Conservation (phyloP, 2,113 vertebrate genomes). For the Pitta sordida region DNA sequence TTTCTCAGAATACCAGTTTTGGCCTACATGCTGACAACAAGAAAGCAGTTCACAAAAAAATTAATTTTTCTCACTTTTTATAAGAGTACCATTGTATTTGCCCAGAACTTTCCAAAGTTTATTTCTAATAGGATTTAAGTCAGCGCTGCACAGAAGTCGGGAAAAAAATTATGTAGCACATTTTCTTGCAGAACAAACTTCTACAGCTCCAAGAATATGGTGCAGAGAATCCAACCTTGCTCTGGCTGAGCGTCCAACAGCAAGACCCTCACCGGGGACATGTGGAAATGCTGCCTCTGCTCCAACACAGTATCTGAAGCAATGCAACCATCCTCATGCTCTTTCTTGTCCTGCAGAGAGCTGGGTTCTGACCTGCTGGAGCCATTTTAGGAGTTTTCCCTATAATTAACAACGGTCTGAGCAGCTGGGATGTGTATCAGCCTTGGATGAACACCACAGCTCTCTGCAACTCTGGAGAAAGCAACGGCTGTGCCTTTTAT, state of each 20-base stretch:
- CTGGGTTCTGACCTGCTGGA: not conserved
- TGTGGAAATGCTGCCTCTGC: not conserved
- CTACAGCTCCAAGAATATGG: not conserved
- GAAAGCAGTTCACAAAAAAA: not conserved
- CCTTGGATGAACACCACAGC: conserved; percentile 11
- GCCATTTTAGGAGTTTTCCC: not conserved
- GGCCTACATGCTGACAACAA: not conserved
- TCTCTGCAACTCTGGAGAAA: not conserved
- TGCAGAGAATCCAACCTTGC: not conserved
- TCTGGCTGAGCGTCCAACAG: not conserved
- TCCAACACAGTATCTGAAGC: not conserved
- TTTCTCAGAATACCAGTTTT: not conserved
- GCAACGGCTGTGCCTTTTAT: not conserved
- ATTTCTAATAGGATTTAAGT: not conserved
- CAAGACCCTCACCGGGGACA: not conserved
- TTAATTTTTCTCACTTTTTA: not conserved
- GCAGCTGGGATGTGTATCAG: conserved; percentile 1
- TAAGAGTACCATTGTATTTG: not conserved
- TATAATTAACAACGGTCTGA: conserved; percentile 13
- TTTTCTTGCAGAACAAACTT: not conserved
- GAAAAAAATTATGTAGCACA: not conserved
- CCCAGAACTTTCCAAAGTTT: not conserved
- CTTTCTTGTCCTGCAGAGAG: not conserved
- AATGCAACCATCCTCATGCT: not conserved
- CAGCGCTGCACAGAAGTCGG: not conserved